Base-by-base conservation (phyloP, 64 coral and sea anemone genomes). In the Actinia tenebrosa region DNA sequence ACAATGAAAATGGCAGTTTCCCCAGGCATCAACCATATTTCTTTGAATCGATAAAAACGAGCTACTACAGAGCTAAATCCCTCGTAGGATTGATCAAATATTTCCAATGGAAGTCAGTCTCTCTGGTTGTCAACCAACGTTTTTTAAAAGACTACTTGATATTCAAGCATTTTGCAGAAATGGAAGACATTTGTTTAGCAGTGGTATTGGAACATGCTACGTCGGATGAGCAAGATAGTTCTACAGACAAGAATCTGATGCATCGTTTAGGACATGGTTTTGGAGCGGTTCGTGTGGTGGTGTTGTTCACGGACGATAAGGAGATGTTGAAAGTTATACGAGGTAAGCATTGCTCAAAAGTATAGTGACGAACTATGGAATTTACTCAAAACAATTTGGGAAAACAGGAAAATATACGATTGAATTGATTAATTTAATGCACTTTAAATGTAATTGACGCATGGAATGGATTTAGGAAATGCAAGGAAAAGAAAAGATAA, bases 51-150 rank as follows among this genome's bases (percentile, higher is more conserved):
- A 44, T 90, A 15, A 91, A 90, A 3, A 45, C 92, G 17, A 53
- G 85, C 18, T 93, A 84, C 77, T 93, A 96, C 81, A 88, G 86
- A 81, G 87, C 94, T 58, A 54, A 78, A 5, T 91, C 94, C 7
- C 85, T 96, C 16, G 69, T 92, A 64, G 91, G 91, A 66, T 92
- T 96, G 13, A 75, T 96, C 19, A 89, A 82, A 52, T 88, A 84
- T 69, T 96, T 96, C 69, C 69, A 82, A 2, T 96, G 94, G 94
- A 68, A 64, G 5, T 89, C 94, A 4, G 88, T 96, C 0, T 87
- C 88, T 20, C 84, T 90, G 15, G 53, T 96, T 20, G 91, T 89
- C 55, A 84, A 84, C 2, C n/a, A 77, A 11, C 22, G 7, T 13
- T 27, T 85, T 44, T 58, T 84, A 45, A 87, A 78, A 20, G 91